These are phyloP conservation scores for Eurypyga helias DNA, from an alignment of 2,113 vertebrate species.

Conservation along the genomic window DNA sequence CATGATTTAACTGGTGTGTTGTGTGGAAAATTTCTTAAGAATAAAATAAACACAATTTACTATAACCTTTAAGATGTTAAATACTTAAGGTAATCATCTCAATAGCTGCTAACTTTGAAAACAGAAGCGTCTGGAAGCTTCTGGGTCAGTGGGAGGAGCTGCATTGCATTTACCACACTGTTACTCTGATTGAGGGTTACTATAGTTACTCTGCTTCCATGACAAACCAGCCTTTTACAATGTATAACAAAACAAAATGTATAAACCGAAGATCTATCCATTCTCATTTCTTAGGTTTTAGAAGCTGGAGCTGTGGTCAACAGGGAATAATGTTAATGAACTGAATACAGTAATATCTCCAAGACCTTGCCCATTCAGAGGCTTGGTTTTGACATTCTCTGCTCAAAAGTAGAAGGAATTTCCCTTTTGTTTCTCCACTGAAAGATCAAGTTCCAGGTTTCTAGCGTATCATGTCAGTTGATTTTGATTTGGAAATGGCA, in stretches of 20 bases:
- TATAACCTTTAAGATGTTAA: not conserved
- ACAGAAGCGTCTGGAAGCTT: not conserved
- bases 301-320: not conserved
- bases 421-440: not conserved
- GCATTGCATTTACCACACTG: not conserved
- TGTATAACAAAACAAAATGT: not conserved
- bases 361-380: not conserved
- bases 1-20: not conserved
- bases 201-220: not conserved
- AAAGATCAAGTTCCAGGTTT: not conserved
- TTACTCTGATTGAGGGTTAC: not conserved
- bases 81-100: not conserved
- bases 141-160: not conserved
- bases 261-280: not conserved
- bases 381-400: not conserved
- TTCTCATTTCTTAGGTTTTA: not conserved
- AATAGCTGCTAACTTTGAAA: not conserved
- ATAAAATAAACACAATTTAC: not conserved
- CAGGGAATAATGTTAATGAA: not conserved
- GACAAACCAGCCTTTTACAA: not conserved
- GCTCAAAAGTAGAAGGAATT: not conserved
- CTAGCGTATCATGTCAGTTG: not conserved
- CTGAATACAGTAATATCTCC: not conserved
- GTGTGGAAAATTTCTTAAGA: not conserved
- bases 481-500: not conserved